Conservation (phyloP, 64 coral and sea anemone species). For the Pocillopora verrucosa region DNA sequence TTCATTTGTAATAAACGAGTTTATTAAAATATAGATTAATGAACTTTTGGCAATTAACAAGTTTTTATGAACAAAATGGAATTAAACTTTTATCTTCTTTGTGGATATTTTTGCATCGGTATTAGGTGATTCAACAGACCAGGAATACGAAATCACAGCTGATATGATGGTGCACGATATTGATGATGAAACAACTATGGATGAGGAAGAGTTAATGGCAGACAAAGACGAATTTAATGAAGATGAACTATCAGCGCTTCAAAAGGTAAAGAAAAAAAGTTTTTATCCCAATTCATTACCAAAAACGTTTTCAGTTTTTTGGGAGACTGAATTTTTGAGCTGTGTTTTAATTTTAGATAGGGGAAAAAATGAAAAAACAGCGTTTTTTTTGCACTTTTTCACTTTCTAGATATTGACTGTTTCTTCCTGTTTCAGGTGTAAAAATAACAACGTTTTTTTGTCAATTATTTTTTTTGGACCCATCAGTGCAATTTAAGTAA, state of each 20-base stretch:
- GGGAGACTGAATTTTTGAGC: neutral
- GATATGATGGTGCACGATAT: conserved; percentile 95
- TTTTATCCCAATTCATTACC: neutral
- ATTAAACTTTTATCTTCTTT: neutral
- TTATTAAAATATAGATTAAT: neutral
- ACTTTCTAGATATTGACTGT: neutral
- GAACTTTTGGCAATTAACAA: neutral
- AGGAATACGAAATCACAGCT: conserved; percentile 89
- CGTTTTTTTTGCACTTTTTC: neutral
- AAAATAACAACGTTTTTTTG: neutral
- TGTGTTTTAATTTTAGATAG: too few relatives aligned
- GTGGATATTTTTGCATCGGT: neutral
- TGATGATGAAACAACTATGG: conserved; percentile 97
- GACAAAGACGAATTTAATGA: conserved; percentile 80
- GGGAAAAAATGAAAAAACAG: too few relatives aligned
- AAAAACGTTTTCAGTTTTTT: neutral
- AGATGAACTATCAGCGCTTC: conserved; percentile 84
- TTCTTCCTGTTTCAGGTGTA: neutral
- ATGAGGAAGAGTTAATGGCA: conserved; percentile 94
- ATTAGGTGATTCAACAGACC: conserved; percentile 73
- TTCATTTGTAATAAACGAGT: neutral
- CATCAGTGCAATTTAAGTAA: too few relatives aligned
- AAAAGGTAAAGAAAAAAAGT: conserved; percentile 57
- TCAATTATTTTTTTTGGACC: too few relatives aligned
- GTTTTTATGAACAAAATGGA: neutral